Conservation (phyloP, 2,113 vertebrate species). For the Rhynchomys soricoides region DNA sequence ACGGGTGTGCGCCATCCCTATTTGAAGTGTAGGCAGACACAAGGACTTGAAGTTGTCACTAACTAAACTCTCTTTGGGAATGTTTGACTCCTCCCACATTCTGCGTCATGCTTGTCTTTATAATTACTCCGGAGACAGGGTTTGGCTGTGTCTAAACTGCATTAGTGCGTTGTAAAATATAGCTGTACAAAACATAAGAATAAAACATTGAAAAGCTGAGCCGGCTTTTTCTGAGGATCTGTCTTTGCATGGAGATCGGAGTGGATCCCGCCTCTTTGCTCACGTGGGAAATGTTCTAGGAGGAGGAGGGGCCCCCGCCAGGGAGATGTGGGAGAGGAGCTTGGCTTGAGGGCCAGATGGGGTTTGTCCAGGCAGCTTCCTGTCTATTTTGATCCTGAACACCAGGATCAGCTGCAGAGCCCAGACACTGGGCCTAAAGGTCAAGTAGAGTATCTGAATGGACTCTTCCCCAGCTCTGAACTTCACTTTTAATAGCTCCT, state of each 20-base stretch:
- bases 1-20: slow-evolving; percentile 83
- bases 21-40: slow-evolving; percentile 88
- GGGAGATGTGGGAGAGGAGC: not conserved
- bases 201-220: slow-evolving; percentile 92
- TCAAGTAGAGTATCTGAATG: not conserved
- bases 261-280: not conserved
- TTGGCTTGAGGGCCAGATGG: not conserved
- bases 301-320: not conserved
- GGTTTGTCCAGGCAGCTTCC: not conserved
- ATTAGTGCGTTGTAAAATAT: slow-evolving; percentile 97
- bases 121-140: slow-evolving; percentile 92
- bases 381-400: fast-evolving
- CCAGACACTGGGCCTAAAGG: not conserved
- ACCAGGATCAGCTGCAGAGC: not conserved
- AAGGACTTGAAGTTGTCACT: slow-evolving; percentile 83
- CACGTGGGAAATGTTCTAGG: fast-evolving
- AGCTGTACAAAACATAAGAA: slow-evolving; percentile 99
- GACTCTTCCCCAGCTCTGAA: not conserved
- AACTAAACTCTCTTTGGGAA: slow-evolving; percentile 85
- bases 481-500: not conserved
- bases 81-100: slow-evolving; percentile 86
- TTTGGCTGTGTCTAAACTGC: slow-evolving; percentile 94
- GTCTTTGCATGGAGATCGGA: not conserved
- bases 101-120: slow-evolving; percentile 88
- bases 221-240: not conserved